Conservation (phyloP, 2,888 invertebrate species). For the Octodonta nipae region DNA sequence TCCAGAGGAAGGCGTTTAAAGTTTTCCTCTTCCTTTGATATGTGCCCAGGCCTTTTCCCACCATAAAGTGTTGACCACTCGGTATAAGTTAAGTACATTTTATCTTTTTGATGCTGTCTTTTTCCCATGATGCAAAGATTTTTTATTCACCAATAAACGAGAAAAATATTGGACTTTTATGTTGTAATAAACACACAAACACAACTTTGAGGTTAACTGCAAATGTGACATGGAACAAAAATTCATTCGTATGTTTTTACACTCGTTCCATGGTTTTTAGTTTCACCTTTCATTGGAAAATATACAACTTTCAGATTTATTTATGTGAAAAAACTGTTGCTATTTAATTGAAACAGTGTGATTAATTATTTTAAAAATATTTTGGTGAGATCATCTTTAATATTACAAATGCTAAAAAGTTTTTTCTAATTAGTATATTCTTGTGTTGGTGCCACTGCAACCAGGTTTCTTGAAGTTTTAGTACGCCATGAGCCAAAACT, state of each 20-base stretch:
- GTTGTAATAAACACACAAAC: neutral
- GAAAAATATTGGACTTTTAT: too few species aligned
- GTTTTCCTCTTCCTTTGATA: constrained; percentile 59
- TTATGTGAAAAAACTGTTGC: too few species aligned
- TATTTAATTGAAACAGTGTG: too few species aligned
- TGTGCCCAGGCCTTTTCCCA: constrained; percentile 57
- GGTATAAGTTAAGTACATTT: constrained; percentile 81
- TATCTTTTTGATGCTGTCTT: constrained; percentile 86
- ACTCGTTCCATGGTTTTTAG: too few species aligned
- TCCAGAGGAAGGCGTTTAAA: constrained; percentile 87
- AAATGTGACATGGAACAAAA: constrained; percentile 1
- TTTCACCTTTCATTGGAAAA: too few species aligned
- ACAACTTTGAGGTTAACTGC: neutral
- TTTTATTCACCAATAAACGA: constrained; percentile 2
- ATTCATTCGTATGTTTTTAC: too few species aligned
- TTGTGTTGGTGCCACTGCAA: neutral
- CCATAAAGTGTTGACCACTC: constrained; percentile 85
- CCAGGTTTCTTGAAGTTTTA: constrained; percentile 6
- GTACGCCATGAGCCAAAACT: constrained; percentile 34
- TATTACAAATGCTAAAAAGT: neutral
- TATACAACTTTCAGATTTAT: too few species aligned
- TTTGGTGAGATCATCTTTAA: neutral
- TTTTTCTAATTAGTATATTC: neutral
- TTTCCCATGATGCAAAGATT: constrained; percentile 62
- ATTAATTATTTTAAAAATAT: too few species aligned